A percentile compares a stretch with the other conserved stretches of the same genome.
phyloP scores from a whole-genome alignment of 2,113 vertebrate genomes.

The Delphinapterus leucas region DNA sequence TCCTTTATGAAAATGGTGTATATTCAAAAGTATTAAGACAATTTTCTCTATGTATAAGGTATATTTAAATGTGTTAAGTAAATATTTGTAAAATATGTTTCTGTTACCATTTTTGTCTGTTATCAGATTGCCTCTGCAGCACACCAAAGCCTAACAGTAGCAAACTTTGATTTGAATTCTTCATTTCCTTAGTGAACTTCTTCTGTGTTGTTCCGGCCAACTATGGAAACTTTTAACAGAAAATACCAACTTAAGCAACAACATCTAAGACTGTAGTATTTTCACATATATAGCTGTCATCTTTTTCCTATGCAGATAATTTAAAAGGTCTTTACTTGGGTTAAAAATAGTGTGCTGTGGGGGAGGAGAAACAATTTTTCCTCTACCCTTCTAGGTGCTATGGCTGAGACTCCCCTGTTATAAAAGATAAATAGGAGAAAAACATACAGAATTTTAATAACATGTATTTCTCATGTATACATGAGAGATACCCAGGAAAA shows the following conservation, averaged over 20 bases:
- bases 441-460: not conserved
- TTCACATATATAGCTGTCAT: not conserved
- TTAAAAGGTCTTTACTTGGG: not conserved
- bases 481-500: not conserved
- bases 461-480: not conserved
- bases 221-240: not conserved
- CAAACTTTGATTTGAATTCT: conserved; percentile 28
- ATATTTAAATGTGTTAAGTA: not conserved
- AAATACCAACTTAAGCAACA: not conserved
- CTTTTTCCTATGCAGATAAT: not conserved
- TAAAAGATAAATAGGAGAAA: not conserved
- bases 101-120: not conserved
- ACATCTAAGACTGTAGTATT: not conserved
- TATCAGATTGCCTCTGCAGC: not conserved
- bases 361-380: not conserved
- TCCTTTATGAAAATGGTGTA: not conserved
- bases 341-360: not conserved
- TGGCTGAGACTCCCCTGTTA: not conserved
- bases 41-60: not conserved
- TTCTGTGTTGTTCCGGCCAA: not conserved
- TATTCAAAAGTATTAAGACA: not conserved
- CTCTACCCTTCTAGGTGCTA: not conserved
- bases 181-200: conserved; percentile 39
- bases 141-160: not conserved
- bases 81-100: not conserved